These are phyloP conservation scores for Hepsetus odoe DNA, from an alignment of 2,113 vertebrate genomes.

Conservation along the genomic window DNA sequence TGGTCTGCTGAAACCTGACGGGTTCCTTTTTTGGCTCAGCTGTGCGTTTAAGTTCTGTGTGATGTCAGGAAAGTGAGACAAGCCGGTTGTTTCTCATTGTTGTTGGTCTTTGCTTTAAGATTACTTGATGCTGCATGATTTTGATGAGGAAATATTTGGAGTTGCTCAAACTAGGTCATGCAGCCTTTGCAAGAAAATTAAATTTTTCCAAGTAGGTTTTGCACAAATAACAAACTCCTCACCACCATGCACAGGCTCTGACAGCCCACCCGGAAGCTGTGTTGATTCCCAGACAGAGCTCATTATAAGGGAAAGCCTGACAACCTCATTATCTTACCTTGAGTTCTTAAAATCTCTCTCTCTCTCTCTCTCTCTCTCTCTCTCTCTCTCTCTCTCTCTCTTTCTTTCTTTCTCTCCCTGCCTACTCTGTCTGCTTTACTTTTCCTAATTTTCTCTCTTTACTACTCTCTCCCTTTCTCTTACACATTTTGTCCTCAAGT, in stretches of 20 bases:
- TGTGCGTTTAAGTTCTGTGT: neutral
- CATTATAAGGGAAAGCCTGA: conserved; percentile 36
- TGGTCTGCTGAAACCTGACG: neutral
- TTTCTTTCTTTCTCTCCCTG: neutral
- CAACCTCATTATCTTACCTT: conserved; percentile 37
- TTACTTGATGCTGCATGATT: conserved; percentile 2
- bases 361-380: neutral
- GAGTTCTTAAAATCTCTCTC: conserved; percentile 5
- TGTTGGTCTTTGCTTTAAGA: conserved; percentile 1
- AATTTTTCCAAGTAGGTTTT: conserved; percentile 34
- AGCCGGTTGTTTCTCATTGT: conserved; percentile 6
- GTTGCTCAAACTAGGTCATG: conserved; percentile 21
- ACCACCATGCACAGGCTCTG: conserved; percentile 20
- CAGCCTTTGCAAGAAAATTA: conserved; percentile 41
- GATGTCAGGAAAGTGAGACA: neutral
- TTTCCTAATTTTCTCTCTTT: neutral
- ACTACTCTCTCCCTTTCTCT: neutral
- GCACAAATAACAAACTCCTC: conserved; percentile 36
- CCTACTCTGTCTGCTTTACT: neutral
- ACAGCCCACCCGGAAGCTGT: conserved; percentile 31
- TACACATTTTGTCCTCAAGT: too few relatives aligned
- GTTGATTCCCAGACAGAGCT: conserved; percentile 35
- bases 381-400: neutral
- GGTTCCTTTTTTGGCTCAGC: neutral
- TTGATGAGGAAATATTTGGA: conserved; percentile 31